Base-by-base conservation (phyloP, 2,113 vertebrate species). In the Brachionichthys hirsutus region DNA sequence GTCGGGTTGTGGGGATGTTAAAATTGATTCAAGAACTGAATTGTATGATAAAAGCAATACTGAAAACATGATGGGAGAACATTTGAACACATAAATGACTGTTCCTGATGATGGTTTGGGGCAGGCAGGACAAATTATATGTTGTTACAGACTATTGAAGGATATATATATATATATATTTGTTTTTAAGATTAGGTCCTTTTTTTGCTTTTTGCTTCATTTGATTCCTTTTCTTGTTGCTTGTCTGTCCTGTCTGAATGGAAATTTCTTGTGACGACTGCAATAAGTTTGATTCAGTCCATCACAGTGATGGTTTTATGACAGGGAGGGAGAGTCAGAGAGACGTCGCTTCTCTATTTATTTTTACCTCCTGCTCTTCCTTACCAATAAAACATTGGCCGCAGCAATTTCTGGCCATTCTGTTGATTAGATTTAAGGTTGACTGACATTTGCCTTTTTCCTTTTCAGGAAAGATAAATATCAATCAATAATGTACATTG, bases 231-330 rank as follows among this genome's bases (percentile, higher is more conserved):
- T 70, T 70, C 18, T 12, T 45, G 52, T 78, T 77, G 44, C 65
- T 78, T 62, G 71, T 52, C 59, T 78, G 64, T 70, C 60, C 63
- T 65, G 41, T 62, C 41, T 60, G 40, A 61, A 24, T 75, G 62
- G 46, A 62, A 81, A 49, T 18, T 70, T 78, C 70, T 80, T 80
- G 59, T 78, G 71, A 77, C 76, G 71, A 65, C 81, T 73, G 75
- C 80, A 77, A 76, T 85, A 80, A 71, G 57, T 80, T 41, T 67
- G 60, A 78, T 67, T 81, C 66, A 68, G 67, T 88, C 84, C 83
- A 82, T 86, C 84, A 85, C 78, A 84, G 62, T 85, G 86, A 88
- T 89, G 88, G 83, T 84, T 80, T 85, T 80, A 79, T 70, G 35
- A 77, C 50, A 22, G 61, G 48, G 51, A 68, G 59, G n/a, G 53